Evolutionary conservation across 2,113 vertebrate genomes (phyloP), one percentile per base, ranked within the genome.

Genomic region (Tricholaema leucomelas): DNA sequence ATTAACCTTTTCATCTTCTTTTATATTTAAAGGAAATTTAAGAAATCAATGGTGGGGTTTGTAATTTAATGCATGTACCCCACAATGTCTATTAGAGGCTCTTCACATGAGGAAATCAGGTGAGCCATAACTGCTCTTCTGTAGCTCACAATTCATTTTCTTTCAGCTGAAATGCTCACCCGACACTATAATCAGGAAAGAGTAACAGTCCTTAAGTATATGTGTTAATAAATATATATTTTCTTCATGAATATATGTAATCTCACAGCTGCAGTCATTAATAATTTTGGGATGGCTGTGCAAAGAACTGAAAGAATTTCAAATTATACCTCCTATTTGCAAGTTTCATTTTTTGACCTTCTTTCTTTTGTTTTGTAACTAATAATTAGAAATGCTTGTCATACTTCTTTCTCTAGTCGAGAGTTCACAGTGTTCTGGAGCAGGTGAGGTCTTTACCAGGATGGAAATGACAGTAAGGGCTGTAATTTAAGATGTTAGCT

Each of bases 1-100:
- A 92, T 95, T 95, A 94, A 89, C 84, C 87, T 91, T 91, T 85
- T 87, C 27, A 81, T 96, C 74, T 81, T 87, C 77, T 44, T 59
- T 93, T 90, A 81, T 88, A 63, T 80, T 91, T 73, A 69, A 93
- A 87, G 50, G 85, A 10, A 65, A 46, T 72, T 61, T 79, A 18
- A 54, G 81, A 66, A 78, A 59, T 76, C 81, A 64, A 0, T 92
- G 91, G 27, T 0, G 2, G 92, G 46, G 50, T 64, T 87, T 92
- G 81, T 82, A 38, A 82, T 93, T 85, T 91, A 89, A 77, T 85
- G 69, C 63, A 8, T 66, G 63, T 35, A n/a, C 71, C 75, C 63
- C 65, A 25, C 56, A 55, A 31, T 54, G 30, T 67, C 87, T 58
- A 14, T 91, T 76, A 82, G 72, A 56, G 60, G 9, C 64, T 92